Base-by-base conservation (phyloP, 2,797 vertebrate species). In the Danio choprae region DNA sequence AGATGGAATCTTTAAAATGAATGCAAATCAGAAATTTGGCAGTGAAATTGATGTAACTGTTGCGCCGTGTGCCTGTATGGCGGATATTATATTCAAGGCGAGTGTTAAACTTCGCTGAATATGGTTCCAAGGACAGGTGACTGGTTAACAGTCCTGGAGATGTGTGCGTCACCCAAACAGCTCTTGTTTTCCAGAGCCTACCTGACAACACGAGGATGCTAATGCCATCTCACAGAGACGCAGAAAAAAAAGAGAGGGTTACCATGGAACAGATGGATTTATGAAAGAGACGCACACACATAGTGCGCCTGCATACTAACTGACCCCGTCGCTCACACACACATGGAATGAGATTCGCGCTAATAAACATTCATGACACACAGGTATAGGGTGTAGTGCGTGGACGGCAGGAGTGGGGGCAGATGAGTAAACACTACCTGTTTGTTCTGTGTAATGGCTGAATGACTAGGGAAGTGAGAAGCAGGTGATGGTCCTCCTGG, bases 1-100 rank as follows among this genome's bases (percentile, higher is more conserved):
- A 85, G 78, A 83, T 67, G 53, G 53, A 86, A 86, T 86, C 82
- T 77, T 55, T 74, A 41, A 68, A 81, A 76, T 53, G 4, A 36
- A 87, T 87, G 86, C 86, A 87, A 87, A 87, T 84, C 0, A 55
- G 56, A 79, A 41, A 87, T 87, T 87, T 85, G 86, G 18, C 84
- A 85, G 84, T 85, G 64, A 87, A 87, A 87, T 87, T 9, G 63
- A 59, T 73, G 59, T 87, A 87, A 87, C 86, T 85, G 86, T 87
- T 83, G 72, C 74, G 51, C 74, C 65, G 56, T 22, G 48, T 70
- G 63, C 68, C 16, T 56, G 60, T 81, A 64, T 51, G 62, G 40
- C 38, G 18, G 18, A 59, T 65, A 56, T 80, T 73, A 56, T 40
- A 38, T 41, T 64, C 74, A 65, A 80, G 75, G 69, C 69, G 68